phyloP scores from a whole-genome alignment of 2,888 invertebrate genomes.

The Drosophila merina region DNA sequence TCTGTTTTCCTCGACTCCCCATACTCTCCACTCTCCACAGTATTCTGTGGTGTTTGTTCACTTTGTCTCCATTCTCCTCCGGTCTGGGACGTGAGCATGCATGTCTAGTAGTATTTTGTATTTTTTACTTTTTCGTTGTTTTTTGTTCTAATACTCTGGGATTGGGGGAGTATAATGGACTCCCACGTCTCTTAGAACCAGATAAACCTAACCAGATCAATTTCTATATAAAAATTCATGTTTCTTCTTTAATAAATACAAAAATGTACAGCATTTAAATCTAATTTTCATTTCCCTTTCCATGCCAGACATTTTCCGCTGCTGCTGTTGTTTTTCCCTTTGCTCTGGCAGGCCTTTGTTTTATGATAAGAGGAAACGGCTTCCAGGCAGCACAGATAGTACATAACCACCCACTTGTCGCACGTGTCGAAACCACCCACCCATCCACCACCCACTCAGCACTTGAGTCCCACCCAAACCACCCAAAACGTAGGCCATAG shows the following conservation, averaged over 20 bases:
- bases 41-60: slow-evolving; percentile 6
- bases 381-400: slow-evolving; percentile 17
- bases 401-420: slow-evolving; percentile 29
- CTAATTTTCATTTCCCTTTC: too few relatives aligned
- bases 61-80: not conserved
- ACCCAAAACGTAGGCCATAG: slow-evolving; percentile 21
- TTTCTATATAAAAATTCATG: too few relatives aligned
- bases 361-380: slow-evolving; percentile 29
- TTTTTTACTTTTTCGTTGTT: not conserved
- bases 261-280: too few relatives aligned
- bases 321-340: slow-evolving; percentile 18
- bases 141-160: slow-evolving; percentile 9
- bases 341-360: slow-evolving; percentile 13
- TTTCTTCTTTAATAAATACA: too few relatives aligned
- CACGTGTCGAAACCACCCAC: slow-evolving; percentile 27
- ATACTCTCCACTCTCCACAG: not conserved
- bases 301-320: slow-evolving; percentile 5
- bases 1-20: not conserved
- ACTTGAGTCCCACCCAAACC: slow-evolving; percentile 8
- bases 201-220: too few relatives aligned
- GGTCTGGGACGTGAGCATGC: slow-evolving; percentile 5
- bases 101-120: slow-evolving; percentile 17
- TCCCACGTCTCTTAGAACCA: not conserved
- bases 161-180: not conserved
- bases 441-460: slow-evolving; percentile 6